Base-by-base conservation (phyloP, 2,797 vertebrate species). In the Petrocephalus schoutedeni region DNA sequence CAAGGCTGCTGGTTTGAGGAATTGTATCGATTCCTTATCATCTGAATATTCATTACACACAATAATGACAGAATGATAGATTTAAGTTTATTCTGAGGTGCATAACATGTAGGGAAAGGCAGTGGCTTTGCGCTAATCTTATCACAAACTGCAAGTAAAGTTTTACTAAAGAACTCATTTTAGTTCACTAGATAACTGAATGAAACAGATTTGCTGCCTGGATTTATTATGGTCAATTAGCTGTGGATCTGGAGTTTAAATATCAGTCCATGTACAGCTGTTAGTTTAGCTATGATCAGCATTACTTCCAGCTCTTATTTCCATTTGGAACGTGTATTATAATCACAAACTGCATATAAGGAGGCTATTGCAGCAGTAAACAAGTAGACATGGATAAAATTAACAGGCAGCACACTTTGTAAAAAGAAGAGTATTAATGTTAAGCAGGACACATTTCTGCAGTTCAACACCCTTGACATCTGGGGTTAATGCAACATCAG, bases 401-500 rank as follows among this genome's bases (percentile, higher is more conserved):
- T 32, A 58, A 82, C 21, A 87, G 28, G 51, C 51, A 4, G 8
- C 64, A 77, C 54, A 77, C 45, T 32, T 4, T 77, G 49, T 49
- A 28, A 57, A 36, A 59, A 28, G 23, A n/a, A 45, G 58, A 61
- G 14, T 28, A 32, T 21, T 82, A 41, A 84, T 54, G n/a, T 83
- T 23, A 61, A 49, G 16, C 51, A 28, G 57, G 49, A n/a, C 45
- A 51, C 10, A 61, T 74, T n/a, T 84, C 21, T 53, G 57, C 8
- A 56, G 36, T 51, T 61, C n/a, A 14, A 36, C 21, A 61, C 45
- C 53, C 74, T 59, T 86, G 89, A 88, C 84, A 71, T 41, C 82
- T 59, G 83, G 83, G 89, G 88, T 91, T 92, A 88, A 90, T 89
- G 88, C 77, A 87, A 89, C 88, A 87, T 86, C 89, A 89, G 74